These are phyloP conservation scores for Siphamia tubifer DNA, from an alignment of 2,113 vertebrate genomes.

Conservation along the genomic window DNA sequence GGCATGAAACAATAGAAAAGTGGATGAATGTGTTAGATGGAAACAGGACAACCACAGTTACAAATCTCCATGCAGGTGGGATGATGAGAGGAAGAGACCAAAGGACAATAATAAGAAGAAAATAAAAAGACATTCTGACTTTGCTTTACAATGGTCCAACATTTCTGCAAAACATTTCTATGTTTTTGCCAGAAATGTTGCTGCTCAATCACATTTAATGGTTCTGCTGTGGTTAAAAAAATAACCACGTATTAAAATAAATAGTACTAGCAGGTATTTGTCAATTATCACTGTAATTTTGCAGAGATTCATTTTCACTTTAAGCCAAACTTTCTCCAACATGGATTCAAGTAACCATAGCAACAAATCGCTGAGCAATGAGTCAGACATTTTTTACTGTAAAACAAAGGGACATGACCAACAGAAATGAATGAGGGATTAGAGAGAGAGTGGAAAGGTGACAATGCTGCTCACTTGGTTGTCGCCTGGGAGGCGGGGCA, in stretches of 20 bases:
- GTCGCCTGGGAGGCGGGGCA: constrained; percentile 94
- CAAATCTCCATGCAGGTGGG: constrained; percentile 40
- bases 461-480: constrained; percentile 94
- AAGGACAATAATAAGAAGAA: constrained; percentile 1
- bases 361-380: constrained; percentile 19
- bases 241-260: neutral
- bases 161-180: constrained; percentile 15
- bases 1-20: constrained; percentile 42
- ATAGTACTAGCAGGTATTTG: neutral
- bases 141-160: constrained; percentile 34
- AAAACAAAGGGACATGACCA: constrained; percentile 21
- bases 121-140: constrained; percentile 29
- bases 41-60: constrained; percentile 18
- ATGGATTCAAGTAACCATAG: constrained; percentile 16
- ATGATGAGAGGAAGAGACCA: constrained; percentile 18
- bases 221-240: neutral
- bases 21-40: constrained; percentile 43
- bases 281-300: neutral
- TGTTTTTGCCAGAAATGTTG: constrained; percentile 22
- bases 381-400: constrained; percentile 47
- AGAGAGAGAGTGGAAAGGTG: constrained; percentile 58
- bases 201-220: neutral
- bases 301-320: neutral
- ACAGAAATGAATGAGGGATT: constrained; percentile 40
- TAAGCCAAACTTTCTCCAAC: neutral